Base-by-base conservation (phyloP, 2,888 invertebrate species). In the Cerastis rubricosa region DNA sequence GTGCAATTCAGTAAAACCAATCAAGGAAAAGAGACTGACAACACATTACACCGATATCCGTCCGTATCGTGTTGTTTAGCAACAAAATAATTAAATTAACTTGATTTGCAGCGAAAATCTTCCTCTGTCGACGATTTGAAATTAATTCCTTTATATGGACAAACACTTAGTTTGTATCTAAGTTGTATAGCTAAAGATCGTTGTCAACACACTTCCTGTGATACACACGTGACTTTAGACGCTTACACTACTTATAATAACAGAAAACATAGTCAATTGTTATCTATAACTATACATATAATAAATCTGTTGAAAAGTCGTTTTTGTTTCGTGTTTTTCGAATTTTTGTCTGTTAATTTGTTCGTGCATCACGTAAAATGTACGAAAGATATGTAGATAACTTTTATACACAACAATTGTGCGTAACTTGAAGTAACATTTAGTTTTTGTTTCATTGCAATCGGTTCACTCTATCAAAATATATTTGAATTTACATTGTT, bases 21-120 rank as follows among this genome's bases (percentile, higher is more conserved):
- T 71, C 71, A 80, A 74, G 85, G 85, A 80, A 84, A 66, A 65
- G 8, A 74, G 54, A 63, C 74, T 84, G 71, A 80, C 74, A 84
- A 84, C 71, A 67, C 43, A 74, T 51, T 35, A 69, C n/a, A 57
- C 9, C 43, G 47, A 47, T 80, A 80, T 66, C 66, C 71, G 66
- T 69, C 61, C 69, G 51, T 71, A 69, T 57, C 68, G 61, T 43
- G 76, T 85, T 74, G 65, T 74, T 70, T 82, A 74, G 69, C 71
- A 82, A 82, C 43, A 67, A 64, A 84, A 59, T 54, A 85, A 82
- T 74, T 77, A 72, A 72, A 77, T 64, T 22, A 67, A 76, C 71
- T 76, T 71, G 63, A 74, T 76, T 80, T 76, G 67, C 59, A 84
- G 57, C 29, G n/a, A 85, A 83, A 84, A 84, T 81, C 74, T 81